These are phyloP conservation scores for Alligator sinensis DNA, from an alignment of 2,113 vertebrate species.

Conservation along the genomic window DNA sequence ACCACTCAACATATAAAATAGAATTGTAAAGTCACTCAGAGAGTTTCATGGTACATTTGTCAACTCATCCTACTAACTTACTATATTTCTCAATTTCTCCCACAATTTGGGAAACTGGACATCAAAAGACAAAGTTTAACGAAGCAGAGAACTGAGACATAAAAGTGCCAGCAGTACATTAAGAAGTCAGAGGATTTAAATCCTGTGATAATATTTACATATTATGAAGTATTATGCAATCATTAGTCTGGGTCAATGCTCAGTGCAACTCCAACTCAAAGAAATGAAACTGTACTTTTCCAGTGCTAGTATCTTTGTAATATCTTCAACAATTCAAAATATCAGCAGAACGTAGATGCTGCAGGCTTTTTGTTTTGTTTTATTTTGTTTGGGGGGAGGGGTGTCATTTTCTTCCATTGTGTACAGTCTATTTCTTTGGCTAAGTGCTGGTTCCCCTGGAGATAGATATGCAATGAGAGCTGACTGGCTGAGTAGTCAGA, in stretches of 20 bases:
- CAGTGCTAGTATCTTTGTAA: not conserved
- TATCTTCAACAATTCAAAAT: slow-evolving; percentile 17
- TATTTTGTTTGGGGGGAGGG: not conserved
- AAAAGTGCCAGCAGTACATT: not conserved
- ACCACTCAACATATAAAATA: not conserved
- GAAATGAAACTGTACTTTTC: slow-evolving; percentile 38
- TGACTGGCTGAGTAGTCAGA: not conserved
- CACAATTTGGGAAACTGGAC: not conserved
- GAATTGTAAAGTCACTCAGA: not conserved
- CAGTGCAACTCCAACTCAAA: slow-evolving; percentile 26
- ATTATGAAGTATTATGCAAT: slow-evolving; percentile 1
- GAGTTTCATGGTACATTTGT: not conserved
- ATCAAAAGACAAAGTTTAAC: not conserved
- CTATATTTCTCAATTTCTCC: not conserved
- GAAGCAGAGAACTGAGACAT: not conserved
- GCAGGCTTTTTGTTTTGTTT: not conserved
- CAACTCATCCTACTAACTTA: not conserved
- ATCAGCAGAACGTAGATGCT: not conserved
- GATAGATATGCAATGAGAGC: not conserved
- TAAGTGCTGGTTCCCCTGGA: slow-evolving; percentile 15
- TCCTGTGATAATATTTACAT: not conserved
- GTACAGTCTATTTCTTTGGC: slow-evolving; percentile 20
- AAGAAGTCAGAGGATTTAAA: not conserved
- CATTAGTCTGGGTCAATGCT: not conserved
- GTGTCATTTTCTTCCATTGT: slow-evolving; percentile 30